Conservation (phyloP, 2,797 vertebrate species). For the Hozukius guyotensis region DNA sequence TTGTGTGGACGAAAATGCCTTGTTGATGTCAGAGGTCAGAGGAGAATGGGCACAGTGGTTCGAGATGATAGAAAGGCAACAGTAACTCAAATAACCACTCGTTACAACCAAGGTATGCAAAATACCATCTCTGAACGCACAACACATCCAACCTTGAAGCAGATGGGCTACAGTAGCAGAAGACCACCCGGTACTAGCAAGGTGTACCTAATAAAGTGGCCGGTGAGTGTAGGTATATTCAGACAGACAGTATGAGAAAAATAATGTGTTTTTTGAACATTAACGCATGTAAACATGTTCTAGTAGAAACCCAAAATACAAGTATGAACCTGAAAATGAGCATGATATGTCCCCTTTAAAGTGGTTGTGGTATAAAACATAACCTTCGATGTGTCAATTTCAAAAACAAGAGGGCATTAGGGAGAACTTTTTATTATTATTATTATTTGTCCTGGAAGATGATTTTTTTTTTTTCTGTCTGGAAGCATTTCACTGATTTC, state of each 20-base stretch:
- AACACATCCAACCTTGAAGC: too few relatives aligned
- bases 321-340: neutral
- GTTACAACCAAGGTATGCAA: too few relatives aligned
- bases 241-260: neutral
- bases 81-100: too few relatives aligned
- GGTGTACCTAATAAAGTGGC: too few relatives aligned
- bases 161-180: too few relatives aligned
- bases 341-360: neutral
- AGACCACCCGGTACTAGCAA: too few relatives aligned
- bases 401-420: neutral
- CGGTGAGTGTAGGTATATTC: accelerated
- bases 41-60: too few relatives aligned
- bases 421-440: neutral
- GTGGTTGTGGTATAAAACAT: neutral
- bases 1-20: too few relatives aligned
- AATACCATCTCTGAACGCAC: too few relatives aligned
- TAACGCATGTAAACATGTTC: neutral
- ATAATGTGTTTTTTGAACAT: too few relatives aligned
- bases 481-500: conserved; percentile 12
- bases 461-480: conserved; percentile 10
- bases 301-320: neutral
- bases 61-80: too few relatives aligned
- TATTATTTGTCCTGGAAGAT: conserved; percentile 20
- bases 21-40: too few relatives aligned
- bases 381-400: neutral